Base-by-base conservation (phyloP, 1,140 invertebrate species). In the Cylas formicarius region DNA sequence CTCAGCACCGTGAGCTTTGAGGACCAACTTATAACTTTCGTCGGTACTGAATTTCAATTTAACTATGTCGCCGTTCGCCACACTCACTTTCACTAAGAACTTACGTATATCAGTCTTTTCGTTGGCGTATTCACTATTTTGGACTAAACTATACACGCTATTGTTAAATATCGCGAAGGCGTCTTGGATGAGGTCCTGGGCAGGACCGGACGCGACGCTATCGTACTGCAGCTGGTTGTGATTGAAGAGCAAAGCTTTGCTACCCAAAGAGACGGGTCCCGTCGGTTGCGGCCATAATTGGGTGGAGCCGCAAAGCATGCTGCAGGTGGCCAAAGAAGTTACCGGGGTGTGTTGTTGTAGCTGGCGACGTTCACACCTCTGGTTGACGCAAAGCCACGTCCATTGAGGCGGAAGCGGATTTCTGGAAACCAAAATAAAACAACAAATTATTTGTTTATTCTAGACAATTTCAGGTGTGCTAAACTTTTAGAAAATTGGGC, bases 1-100 rank as follows among this genome's bases (percentile, higher is more conserved):
- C 10, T 67, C 65, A 19, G 70, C 69, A 20, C 68, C 71, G 49
- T 71, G 66, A 21, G 73, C 68, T 19, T 62, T 60, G 1, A 86
- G 53, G 1, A 70, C 69, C 4, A 88, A 57, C 20, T 74, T 76
- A 56, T 88, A 90, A 21, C 78, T 79, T 57, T 90, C 85, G 53
- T 86, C 79, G 0, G 80, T 85, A 24, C 77, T 72, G 19, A 87
- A 62, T 11, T 67, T 76, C 28, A 86, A 65, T 36, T 71, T 72
- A 0, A 72, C 60, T 5, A 74, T 69, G 0, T 62, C 57, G 10
- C 65, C 67, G 24, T 73, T 69, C 61, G n/a, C 56, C 11, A 66
- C 51, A 10, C 27, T 59, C 0, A 80, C 70, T 23, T 73, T 68
- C 0, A 80, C 65, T 9, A 70, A 42, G 37, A 75, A 63, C 26